Conservation (phyloP, 2,888 invertebrate genomes). For the Acrocera orbiculus region DNA sequence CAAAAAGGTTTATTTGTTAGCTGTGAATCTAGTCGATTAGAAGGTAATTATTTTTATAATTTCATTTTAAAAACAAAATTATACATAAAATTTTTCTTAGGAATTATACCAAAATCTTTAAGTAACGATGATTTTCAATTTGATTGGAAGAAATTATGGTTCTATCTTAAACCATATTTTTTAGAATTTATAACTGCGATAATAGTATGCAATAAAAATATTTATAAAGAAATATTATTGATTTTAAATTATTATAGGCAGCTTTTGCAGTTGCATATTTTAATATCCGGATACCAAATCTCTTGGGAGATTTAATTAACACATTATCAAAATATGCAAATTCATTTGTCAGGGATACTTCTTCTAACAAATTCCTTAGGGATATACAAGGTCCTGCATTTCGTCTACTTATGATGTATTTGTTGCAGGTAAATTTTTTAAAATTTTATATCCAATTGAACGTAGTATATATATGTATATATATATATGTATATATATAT, state of each 20-base stretch:
- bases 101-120: no score
- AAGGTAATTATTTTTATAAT: no score
- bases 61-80: no score
- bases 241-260: constrained; percentile 34
- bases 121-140: constrained; percentile 44
- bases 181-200: constrained; percentile 62
- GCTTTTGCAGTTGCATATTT: constrained; percentile 72
- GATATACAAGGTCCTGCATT: constrained; percentile 25
- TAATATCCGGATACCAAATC: constrained; percentile 75
- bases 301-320: constrained; percentile 70
- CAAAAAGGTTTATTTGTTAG: no score
- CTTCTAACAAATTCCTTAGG: constrained; percentile 24
- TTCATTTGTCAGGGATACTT: constrained; percentile 29
- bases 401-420: constrained; percentile 26
- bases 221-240: background rate
- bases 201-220: constrained; percentile 35
- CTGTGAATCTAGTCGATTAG: no score
- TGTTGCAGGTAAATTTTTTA: constrained; percentile 18
- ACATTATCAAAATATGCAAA: constrained; percentile 43
- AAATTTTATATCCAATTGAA: background rate
- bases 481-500: background rate
- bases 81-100: no score
- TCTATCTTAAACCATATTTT: constrained; percentile 56
- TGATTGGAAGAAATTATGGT: constrained; percentile 59
- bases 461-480: no score